These are phyloP conservation scores for Galaxias olidus DNA, from an alignment of 2,797 vertebrate genomes.

Conservation along the genomic window DNA sequence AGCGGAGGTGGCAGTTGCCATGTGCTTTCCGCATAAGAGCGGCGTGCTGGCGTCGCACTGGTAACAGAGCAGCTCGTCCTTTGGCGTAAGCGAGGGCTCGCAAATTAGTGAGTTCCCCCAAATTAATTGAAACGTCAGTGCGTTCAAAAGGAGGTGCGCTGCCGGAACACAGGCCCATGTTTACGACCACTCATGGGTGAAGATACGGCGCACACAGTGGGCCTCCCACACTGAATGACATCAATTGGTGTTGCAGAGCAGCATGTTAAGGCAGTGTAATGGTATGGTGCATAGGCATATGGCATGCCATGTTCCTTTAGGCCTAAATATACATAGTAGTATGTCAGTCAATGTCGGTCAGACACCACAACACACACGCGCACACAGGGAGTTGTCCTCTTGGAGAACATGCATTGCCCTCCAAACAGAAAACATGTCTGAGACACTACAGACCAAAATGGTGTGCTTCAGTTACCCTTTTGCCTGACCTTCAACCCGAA, in stretches of 20 bases:
- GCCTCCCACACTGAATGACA: too few relatives aligned
- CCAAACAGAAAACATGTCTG: conserved; percentile 11
- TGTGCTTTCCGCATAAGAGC: conserved; percentile 28
- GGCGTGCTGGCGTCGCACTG: conserved; percentile 2
- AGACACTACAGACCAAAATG: conserved; percentile 17
- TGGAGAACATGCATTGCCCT: too few relatives aligned
- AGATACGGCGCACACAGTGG: neutral
- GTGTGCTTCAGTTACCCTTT: neutral
- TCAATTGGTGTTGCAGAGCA: too few relatives aligned
- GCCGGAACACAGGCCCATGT: neutral
- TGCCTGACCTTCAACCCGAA: neutral
- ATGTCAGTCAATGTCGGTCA: too few relatives aligned
- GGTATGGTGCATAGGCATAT: too few relatives aligned
- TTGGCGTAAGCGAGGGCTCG: conserved; percentile 6
- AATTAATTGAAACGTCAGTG: conserved; percentile 11
- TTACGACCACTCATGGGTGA: conserved; percentile 3
- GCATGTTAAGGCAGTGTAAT: too few relatives aligned
- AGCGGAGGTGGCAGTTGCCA: conserved; percentile 3
- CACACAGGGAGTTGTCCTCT: too few relatives aligned
- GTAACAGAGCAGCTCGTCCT: conserved; percentile 6
- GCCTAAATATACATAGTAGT: too few relatives aligned
- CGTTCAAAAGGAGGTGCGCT: neutral
- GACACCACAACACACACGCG: too few relatives aligned
- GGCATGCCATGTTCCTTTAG: too few relatives aligned
- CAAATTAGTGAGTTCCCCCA: conserved; percentile 4